Evolutionary conservation across 2,113 vertebrate species (phyloP).

Genomic region (Lamprotornis superbus): DNA sequence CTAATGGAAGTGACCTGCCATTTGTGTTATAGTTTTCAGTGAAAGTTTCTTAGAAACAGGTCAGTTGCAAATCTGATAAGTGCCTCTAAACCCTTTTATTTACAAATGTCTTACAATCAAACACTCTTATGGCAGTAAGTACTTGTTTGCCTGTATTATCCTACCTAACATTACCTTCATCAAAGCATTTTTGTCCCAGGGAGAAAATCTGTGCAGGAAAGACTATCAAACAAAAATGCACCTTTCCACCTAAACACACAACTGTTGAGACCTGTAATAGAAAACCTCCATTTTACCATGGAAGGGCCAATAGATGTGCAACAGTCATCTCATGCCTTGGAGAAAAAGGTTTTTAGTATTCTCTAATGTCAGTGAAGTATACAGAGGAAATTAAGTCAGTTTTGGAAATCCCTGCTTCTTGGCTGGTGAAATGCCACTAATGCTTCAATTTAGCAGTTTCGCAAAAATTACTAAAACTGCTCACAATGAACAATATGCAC

Average conservation of each 20-base stretch:
- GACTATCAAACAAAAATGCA: neutral
- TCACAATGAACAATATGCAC: neutral
- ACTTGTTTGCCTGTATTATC: neutral
- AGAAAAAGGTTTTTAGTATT: neutral
- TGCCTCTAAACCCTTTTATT: neutral
- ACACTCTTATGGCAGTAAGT: neutral
- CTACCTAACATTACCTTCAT: neutral
- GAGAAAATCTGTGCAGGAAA: neutral
- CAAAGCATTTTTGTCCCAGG: neutral
- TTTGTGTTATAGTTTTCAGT: neutral
- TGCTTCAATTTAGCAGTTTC: neutral
- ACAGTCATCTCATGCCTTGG: neutral
- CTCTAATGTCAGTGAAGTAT: neutral
- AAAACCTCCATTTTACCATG: neutral
- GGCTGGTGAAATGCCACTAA: neutral
- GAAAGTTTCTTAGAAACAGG: neutral
- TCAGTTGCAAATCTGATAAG: neutral
- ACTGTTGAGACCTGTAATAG: neutral
- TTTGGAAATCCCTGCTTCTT: neutral
- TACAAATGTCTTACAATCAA: neutral
- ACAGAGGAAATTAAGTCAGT: neutral
- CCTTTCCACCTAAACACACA: neutral
- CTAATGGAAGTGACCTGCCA: neutral
- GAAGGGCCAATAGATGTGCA: neutral
- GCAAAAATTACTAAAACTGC: neutral